Conservation (phyloP, 2,888 invertebrate genomes). For the Cosmopolites sordidus region DNA sequence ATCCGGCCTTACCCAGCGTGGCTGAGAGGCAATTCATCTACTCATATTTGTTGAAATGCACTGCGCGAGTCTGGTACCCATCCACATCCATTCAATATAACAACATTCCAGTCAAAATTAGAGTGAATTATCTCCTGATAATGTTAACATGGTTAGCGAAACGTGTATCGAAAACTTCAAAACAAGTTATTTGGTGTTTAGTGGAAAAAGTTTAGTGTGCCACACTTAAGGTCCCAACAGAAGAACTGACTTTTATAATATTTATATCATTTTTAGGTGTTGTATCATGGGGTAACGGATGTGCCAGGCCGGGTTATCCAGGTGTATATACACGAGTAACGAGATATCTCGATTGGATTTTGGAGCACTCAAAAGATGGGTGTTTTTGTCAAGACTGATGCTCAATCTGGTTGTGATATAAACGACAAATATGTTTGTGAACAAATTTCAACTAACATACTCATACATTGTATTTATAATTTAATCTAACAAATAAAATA, state of each 20-base stretch:
- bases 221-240: too few relatives aligned
- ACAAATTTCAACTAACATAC: neutral
- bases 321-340: slow-evolving; percentile 82
- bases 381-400: slow-evolving; percentile 70
- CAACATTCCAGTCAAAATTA: neutral
- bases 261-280: slow-evolving; percentile 53
- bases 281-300: slow-evolving; percentile 88
- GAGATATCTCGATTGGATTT: slow-evolving; percentile 78
- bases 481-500: neutral
- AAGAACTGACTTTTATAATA: too few relatives aligned
- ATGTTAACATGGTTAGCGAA: too few relatives aligned
- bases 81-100: neutral
- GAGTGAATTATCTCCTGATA: neutral
- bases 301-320: slow-evolving; percentile 78
- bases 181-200: too few relatives aligned
- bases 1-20: too few relatives aligned
- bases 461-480: neutral
- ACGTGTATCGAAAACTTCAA: too few relatives aligned
- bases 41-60: too few relatives aligned
- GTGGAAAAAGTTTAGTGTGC: too few relatives aligned
- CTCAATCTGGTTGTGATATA: neutral
- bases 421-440: neutral
- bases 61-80: too few relatives aligned
- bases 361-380: slow-evolving; percentile 71
- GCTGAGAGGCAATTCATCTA: too few relatives aligned